Conservation (phyloP, 2,113 vertebrate species). For the Pluvianellus socialis region DNA sequence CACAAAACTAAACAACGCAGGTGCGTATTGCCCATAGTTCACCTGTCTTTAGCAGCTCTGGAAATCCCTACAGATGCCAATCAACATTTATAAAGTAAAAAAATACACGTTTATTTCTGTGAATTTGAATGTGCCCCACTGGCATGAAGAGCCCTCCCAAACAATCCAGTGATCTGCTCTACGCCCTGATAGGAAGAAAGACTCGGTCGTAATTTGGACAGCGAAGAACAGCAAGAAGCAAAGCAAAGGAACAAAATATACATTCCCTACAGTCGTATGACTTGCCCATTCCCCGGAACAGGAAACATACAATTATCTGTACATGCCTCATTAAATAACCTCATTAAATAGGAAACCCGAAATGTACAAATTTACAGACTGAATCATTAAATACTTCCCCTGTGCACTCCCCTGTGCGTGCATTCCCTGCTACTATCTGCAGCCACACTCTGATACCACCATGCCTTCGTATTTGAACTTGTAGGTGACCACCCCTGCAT, state of each 20-base stretch:
- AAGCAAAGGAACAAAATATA: slow-evolving; percentile 56
- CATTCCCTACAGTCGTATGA: slow-evolving; percentile 20
- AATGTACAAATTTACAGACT: slow-evolving; percentile 85
- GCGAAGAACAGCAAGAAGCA: slow-evolving; percentile 31
- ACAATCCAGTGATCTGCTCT: background rate
- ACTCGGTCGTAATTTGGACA: background rate
- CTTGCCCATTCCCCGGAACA: slow-evolving; percentile 34
- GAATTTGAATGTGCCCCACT: background rate
- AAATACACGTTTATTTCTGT: slow-evolving; percentile 21
- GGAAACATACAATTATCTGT: slow-evolving; percentile 70
- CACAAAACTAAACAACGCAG: background rate
- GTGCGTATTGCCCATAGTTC: background rate
- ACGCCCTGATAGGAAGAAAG: background rate
- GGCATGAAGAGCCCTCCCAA: background rate
- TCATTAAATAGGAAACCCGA: slow-evolving; percentile 79
- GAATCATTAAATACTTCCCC: slow-evolving; percentile 73
- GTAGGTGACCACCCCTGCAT: slow-evolving; percentile 96
- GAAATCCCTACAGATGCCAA: background rate
- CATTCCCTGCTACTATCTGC: slow-evolving; percentile 84
- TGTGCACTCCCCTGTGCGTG: background rate
- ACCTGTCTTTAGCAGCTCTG: background rate
- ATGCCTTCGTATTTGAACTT: slow-evolving; percentile 98
- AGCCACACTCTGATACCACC: slow-evolving; percentile 96
- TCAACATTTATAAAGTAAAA: background rate
- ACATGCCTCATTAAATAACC: slow-evolving; percentile 82